These are phyloP conservation scores for Lepidotrigona ventralis DNA, from an alignment of 1,140 invertebrate genomes.

Conservation along the genomic window DNA sequence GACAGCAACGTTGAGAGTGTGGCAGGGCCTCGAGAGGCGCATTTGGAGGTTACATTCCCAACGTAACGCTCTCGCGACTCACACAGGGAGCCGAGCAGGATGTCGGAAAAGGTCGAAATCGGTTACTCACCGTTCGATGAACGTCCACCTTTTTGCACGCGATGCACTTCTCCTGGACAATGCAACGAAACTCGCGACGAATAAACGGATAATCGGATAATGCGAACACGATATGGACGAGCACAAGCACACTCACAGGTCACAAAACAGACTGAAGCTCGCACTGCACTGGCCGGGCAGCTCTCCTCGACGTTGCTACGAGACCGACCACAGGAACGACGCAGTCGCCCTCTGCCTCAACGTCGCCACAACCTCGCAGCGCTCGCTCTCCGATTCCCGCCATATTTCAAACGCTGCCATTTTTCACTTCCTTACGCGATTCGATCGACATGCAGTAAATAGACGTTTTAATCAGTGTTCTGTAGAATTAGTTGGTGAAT, in stretches of 20 bases:
- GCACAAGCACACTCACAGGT: constrained; percentile 56
- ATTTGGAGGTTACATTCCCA: constrained; percentile 57
- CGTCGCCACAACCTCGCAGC: too few species aligned
- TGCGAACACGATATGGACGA: constrained; percentile 36
- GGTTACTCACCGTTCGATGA: constrained; percentile 35
- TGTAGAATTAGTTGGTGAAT: too few species aligned
- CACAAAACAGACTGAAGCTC: constrained; percentile 61
- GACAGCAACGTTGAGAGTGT: neutral
- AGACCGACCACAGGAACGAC: constrained; percentile 7
- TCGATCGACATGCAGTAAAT: neutral
- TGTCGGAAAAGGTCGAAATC: neutral
- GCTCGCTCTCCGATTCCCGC: neutral
- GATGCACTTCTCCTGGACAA: neutral
- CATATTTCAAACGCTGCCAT: constrained; percentile 4
- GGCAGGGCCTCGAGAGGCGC: constrained; percentile 18
- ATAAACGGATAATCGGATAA: constrained; percentile 37
- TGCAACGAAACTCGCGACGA: neutral
- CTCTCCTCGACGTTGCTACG: constrained; percentile 34
- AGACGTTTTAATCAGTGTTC: neutral
- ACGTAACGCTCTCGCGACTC: constrained; percentile 12
- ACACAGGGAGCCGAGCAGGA: constrained; percentile 9
- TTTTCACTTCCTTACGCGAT: too few species aligned
- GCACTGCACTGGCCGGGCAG: constrained; percentile 14
- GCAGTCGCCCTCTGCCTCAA: constrained; percentile 21
- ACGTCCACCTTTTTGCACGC: neutral